These are phyloP conservation scores for Acanthurus leucopareius DNA, from an alignment of 2,797 vertebrate genomes.

Conservation along the genomic window DNA sequence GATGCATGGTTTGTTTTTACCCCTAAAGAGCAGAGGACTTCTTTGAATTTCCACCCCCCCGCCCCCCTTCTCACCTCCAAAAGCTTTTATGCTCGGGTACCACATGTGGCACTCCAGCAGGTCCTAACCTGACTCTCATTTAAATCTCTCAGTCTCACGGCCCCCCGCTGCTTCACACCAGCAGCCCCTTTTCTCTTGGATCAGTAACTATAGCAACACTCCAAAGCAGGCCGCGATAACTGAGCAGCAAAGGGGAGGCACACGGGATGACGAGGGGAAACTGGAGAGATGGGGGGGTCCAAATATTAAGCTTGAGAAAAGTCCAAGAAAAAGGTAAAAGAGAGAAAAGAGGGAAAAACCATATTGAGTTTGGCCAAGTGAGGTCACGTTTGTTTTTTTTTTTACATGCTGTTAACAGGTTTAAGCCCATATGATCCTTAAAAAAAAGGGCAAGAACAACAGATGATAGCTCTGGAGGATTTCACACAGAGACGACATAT, in stretches of 20 bases:
- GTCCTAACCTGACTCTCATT: slow-evolving; percentile 68
- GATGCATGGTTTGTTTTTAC: neutral
- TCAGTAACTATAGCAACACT: slow-evolving; percentile 77
- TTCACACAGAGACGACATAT: slow-evolving; percentile 14
- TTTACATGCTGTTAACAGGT: neutral
- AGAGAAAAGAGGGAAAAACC: neutral
- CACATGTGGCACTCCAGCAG: slow-evolving; percentile 48
- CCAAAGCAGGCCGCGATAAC: slow-evolving; percentile 43
- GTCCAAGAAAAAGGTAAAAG: neutral
- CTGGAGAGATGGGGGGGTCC: neutral
- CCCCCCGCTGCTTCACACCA: slow-evolving; percentile 60
- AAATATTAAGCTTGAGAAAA: slow-evolving; percentile 18
- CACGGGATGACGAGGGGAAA: neutral
- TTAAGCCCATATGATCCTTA: neutral
- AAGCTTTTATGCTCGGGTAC: neutral
- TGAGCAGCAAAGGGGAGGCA: neutral
- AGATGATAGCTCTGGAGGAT: neutral
- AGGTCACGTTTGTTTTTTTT: slow-evolving; percentile 23
- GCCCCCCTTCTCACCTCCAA: too few species aligned
- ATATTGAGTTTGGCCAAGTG: neutral
- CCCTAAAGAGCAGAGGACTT: neutral
- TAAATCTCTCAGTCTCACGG: slow-evolving; percentile 45
- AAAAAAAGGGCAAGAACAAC: slow-evolving; percentile 22
- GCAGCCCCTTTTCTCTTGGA: slow-evolving; percentile 48
- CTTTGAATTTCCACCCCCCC: too few species aligned